A percentile compares a stretch with the other conserved stretches of the same genome.
Evolutionary conservation across 1,140 invertebrate genomes (phyloP).

Genomic region (Lethrus apterus): DNA sequence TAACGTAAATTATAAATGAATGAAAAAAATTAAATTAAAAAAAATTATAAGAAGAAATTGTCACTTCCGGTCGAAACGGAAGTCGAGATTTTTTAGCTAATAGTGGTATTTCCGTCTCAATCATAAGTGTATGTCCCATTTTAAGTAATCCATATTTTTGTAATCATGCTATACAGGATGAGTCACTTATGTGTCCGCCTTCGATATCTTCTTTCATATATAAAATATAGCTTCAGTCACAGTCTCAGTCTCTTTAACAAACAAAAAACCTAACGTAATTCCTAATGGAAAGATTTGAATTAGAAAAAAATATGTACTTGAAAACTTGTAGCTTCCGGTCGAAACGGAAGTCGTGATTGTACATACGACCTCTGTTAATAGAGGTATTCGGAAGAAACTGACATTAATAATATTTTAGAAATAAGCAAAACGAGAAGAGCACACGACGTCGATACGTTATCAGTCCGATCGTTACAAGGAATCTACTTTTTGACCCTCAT

Average conservation of each 20-base stretch:
- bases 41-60: neutral
- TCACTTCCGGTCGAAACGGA: neutral
- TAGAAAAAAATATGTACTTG: neutral
- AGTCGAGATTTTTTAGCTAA: neutral
- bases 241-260: no score
- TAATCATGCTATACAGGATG: no score
- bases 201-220: no score
- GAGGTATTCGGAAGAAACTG: neutral
- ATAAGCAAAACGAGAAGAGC: no score
- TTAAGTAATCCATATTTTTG: no score
- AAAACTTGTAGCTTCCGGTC: neutral
- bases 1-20: no score
- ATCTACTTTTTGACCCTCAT: neutral
- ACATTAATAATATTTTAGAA: no score
- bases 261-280: neutral
- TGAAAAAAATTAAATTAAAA: neutral
- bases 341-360: neutral
- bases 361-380: neutral
- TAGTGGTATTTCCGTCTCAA: neutral
- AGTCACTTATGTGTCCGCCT: no score
- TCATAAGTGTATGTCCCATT: no score
- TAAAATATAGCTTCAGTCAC: no score
- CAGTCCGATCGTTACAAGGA: neutral
- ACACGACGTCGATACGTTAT: conserved; percentile 6
- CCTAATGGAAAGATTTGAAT: neutral